Evolutionary conservation across 2,888 invertebrate genomes (phyloP).

Genomic region (Drosophila hawaiiensis): DNA sequence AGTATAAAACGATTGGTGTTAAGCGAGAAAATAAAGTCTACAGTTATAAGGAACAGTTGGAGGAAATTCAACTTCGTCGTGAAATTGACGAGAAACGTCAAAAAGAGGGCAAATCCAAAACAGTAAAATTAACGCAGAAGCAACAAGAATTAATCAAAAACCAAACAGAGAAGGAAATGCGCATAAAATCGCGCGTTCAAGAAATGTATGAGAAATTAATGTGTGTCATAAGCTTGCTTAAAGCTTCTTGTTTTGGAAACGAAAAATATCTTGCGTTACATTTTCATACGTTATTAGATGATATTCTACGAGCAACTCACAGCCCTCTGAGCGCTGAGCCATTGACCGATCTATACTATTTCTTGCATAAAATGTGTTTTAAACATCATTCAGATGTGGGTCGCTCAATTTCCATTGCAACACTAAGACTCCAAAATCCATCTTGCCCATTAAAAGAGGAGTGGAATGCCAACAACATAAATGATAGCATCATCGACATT

Average conservation of each 20-base stretch:
- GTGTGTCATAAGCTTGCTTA: conserved; percentile 80
- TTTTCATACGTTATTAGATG: conserved; percentile 80
- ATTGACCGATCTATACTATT: conserved; percentile 87
- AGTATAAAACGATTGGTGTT: conserved; percentile 87
- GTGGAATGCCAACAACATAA: conserved; percentile 91
- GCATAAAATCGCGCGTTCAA: conserved; percentile 89
- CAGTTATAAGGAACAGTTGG: conserved; percentile 98
- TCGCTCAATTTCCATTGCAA: conserved; percentile 89
- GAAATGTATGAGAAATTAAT: conserved; percentile 86
- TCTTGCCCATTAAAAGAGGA: conserved; percentile 91
- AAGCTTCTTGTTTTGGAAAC: conserved; percentile 82
- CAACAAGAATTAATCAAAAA: conserved; percentile 96
- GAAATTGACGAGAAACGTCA: conserved; percentile 96
- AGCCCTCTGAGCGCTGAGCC: conserved; percentile 92
- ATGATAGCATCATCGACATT: conserved; percentile 88
- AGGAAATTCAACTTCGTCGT: conserved; percentile 95
- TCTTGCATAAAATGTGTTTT: conserved; percentile 88
- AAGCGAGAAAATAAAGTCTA: conserved; percentile 98
- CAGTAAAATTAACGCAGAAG: conserved; percentile 91
- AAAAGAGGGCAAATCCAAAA: conserved; percentile 91
- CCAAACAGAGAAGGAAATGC: conserved; percentile 94
- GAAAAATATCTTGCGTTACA: conserved; percentile 80
- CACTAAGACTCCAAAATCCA: conserved; percentile 91
- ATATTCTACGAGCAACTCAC: conserved; percentile 86
- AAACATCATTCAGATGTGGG: conserved; percentile 86